phyloP scores from a whole-genome alignment of 2,888 invertebrate genomes.

The Neuroscelio doddi region DNA sequence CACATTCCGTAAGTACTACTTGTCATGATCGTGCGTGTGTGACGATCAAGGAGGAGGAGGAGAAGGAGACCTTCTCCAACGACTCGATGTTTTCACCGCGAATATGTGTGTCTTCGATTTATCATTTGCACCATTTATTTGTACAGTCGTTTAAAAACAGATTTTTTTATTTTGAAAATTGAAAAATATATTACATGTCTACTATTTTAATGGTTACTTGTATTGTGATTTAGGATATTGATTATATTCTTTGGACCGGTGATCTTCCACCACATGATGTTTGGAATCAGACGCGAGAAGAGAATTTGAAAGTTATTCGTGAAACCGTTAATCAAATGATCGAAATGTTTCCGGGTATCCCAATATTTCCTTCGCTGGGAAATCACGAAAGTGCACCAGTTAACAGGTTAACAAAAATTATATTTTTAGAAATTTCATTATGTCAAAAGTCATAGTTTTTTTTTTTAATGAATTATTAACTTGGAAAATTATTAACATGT shows the following conservation, averaged over 20 bases:
- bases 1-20: constrained; percentile 80
- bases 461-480: too few relatives aligned
- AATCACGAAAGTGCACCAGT: constrained; percentile 98
- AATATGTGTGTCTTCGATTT: constrained; percentile 1
- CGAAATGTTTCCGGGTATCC: constrained; percentile 90
- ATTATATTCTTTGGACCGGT: constrained; percentile 96
- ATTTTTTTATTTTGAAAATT: too few relatives aligned
- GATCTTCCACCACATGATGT: constrained; percentile 97
- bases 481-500: too few relatives aligned
- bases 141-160: too few relatives aligned
- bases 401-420: constrained; percentile 79
- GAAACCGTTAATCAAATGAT: constrained; percentile 90
- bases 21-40: not conserved
- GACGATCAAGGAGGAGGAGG: not conserved
- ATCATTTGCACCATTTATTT: not conserved
- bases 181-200: too few relatives aligned
- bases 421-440: too few relatives aligned
- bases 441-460: too few relatives aligned
- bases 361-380: constrained; percentile 94
- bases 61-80: constrained; percentile 1
- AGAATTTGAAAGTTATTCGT: constrained; percentile 88
- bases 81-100: not conserved
- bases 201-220: too few relatives aligned
- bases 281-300: constrained; percentile 93
- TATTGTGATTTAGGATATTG: constrained; percentile 85